Conservation (phyloP, 2,797 vertebrate genomes). For the Pangasius macronema region DNA sequence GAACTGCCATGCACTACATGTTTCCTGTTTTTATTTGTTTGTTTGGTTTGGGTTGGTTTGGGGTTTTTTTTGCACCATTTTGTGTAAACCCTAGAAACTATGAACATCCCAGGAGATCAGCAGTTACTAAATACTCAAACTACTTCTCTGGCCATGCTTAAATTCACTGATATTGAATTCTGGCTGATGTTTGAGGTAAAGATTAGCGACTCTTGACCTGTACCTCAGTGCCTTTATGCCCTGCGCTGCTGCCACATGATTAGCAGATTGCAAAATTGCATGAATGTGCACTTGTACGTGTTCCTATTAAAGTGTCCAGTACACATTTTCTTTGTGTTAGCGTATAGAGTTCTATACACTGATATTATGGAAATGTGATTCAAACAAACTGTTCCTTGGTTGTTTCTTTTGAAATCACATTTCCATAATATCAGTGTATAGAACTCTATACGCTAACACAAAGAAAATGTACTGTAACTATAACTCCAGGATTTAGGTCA, state of each 20-base stretch:
- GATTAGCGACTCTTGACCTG: background rate
- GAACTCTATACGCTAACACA: background rate
- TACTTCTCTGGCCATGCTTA: background rate
- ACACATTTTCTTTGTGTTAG: too few species aligned
- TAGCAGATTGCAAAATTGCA: background rate
- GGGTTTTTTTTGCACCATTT: too few species aligned
- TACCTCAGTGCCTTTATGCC: background rate
- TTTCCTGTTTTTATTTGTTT: too few species aligned
- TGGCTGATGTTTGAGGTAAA: background rate
- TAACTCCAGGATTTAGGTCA: too few species aligned
- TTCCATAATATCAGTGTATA: background rate
- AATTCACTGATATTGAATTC: background rate
- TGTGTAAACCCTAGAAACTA: background rate
- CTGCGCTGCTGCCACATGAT: background rate
- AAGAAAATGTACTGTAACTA: too few species aligned
- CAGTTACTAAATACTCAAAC: background rate
- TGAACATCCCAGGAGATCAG: background rate
- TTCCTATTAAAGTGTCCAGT: background rate
- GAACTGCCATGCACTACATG: too few species aligned
- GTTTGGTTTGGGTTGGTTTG: too few species aligned
- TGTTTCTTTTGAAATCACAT: too few species aligned
- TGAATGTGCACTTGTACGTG: background rate
- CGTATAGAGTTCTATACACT: background rate
- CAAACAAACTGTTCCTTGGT: too few species aligned
- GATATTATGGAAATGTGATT: background rate